Percentiles rank a stretch among this genome's conserved stretches.
These are phyloP conservation scores for Thaumatotibia leucotreta DNA, from an alignment of 1,140 invertebrate species.

Conservation along the genomic window DNA sequence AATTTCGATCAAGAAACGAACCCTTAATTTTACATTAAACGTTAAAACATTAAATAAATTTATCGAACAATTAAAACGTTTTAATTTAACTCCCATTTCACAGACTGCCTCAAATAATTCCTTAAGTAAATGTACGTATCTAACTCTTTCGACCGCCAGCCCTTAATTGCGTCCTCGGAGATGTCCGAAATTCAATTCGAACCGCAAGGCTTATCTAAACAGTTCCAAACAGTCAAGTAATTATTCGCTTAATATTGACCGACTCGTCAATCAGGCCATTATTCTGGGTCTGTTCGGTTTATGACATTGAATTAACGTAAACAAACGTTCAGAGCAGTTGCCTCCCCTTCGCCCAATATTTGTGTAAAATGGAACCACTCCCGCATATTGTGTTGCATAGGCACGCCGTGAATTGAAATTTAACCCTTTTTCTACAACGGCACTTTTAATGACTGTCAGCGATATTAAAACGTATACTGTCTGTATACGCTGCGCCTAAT, in stretches of 20 bases:
- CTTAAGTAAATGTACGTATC: background rate
- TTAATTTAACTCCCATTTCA: too few relatives aligned
- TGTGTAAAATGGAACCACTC: conserved; percentile 11
- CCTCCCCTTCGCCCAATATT: conserved; percentile 11
- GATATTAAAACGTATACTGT: too few relatives aligned
- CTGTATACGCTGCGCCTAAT: too few relatives aligned
- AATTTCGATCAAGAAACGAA: too few relatives aligned
- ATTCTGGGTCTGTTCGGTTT: background rate
- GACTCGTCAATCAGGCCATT: background rate
- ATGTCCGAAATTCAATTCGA: background rate
- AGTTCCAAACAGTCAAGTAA: background rate
- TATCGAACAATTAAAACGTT: too few relatives aligned
- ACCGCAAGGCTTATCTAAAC: background rate
- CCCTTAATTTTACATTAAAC: too few relatives aligned
- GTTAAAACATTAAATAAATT: too few relatives aligned
- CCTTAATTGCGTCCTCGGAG: background rate
- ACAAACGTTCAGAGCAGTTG: background rate
- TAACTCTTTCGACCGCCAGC: background rate
- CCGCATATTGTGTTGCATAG: conserved; percentile 1
- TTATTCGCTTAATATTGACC: conserved; percentile 6
- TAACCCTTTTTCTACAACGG: too few relatives aligned
- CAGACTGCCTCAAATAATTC: background rate
- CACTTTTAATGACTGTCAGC: too few relatives aligned
- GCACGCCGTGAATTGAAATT: conserved; percentile 4
- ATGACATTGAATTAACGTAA: background rate